Percentiles rank a stretch among this genome's conserved stretches.
Conservation (phyloP, 1,140 invertebrate genomes). For the Physella acuta region DNA sequence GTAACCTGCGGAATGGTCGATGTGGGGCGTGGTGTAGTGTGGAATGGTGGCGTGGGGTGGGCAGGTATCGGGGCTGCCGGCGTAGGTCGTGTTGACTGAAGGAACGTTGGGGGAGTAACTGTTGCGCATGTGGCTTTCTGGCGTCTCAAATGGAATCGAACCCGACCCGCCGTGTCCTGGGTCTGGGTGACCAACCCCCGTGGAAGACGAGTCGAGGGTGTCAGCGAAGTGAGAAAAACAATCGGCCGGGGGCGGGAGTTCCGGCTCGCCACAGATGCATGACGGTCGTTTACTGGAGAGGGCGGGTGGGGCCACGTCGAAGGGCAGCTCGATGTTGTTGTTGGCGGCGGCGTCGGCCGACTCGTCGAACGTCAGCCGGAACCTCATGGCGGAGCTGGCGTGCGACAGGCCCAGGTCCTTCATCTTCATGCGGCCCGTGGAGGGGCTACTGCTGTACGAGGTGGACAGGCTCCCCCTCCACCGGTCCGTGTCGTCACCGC, state of each 20-base stretch:
- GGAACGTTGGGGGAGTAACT: not conserved
- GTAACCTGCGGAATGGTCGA: not conserved
- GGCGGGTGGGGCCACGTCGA: conserved; percentile 4
- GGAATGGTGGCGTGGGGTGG: not conserved
- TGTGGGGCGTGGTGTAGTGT: not conserved
- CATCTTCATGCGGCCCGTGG: conserved; percentile 8
- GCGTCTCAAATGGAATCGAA: not conserved
- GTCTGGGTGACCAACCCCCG: too few species aligned
- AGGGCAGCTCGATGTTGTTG: conserved; percentile 12
- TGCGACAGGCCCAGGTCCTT: conserved; percentile 12
- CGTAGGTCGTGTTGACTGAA: not conserved
- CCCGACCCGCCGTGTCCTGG: not conserved
- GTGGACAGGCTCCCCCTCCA: not conserved
- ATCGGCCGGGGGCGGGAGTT: conserved; percentile 2
- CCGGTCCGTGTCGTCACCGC: not conserved
- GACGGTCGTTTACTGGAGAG: conserved; percentile 13
- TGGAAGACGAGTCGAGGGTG: not conserved
- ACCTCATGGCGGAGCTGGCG: conserved; percentile 4
- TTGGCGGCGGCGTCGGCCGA: conserved; percentile 16
- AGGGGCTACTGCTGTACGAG: not conserved
- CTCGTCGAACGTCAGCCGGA: conserved; percentile 20
- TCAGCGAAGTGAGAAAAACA: not conserved
- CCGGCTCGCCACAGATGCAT: conserved; percentile 23
- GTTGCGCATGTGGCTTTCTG: not conserved
- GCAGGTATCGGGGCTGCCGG: not conserved